phyloP scores from a whole-genome alignment of 1,140 invertebrate genomes.

The Drosophila micromelanica region DNA sequence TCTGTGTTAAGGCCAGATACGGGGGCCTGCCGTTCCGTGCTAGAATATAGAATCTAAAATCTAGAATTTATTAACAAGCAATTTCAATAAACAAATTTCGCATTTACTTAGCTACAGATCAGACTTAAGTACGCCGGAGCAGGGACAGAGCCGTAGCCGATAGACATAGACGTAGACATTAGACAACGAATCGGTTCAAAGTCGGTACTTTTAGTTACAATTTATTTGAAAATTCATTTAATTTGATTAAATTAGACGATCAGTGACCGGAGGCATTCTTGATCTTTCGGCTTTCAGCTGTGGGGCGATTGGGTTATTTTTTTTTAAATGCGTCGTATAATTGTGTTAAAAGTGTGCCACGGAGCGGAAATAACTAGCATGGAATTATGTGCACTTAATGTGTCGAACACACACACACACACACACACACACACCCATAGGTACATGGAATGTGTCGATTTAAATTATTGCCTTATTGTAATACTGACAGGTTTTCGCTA shows the following conservation, averaged over 20 bases:
- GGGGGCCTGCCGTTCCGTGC: conserved; percentile 25
- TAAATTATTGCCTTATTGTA: conserved; percentile 11
- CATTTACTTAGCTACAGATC: conserved; percentile 15
- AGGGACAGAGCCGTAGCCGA: neutral
- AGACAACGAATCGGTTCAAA: conserved; percentile 43
- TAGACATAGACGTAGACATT: neutral
- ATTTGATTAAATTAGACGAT: conserved; percentile 49
- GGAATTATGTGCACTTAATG: conserved; percentile 44
- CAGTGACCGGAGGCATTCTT: conserved; percentile 43
- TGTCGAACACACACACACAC: neutral
- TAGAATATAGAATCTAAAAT: conserved; percentile 8
- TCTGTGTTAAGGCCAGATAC: conserved; percentile 16
- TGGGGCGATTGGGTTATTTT: neutral
- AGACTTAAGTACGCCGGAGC: conserved; percentile 19
- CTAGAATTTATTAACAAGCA: conserved; percentile 3
- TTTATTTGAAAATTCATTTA: conserved; percentile 15
- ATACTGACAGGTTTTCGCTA: conserved; percentile 36
- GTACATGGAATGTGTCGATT: neutral
- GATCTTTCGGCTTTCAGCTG: conserved; percentile 32
- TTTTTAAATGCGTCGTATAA: conserved; percentile 33
- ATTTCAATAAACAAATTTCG: conserved; percentile 6
- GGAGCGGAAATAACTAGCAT: conserved; percentile 52
- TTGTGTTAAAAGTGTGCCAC: conserved; percentile 65
- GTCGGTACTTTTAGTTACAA: conserved; percentile 23
- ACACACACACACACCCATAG: neutral